Conservation (phyloP, 2,888 invertebrate genomes). For the Folsomia candida region DNA sequence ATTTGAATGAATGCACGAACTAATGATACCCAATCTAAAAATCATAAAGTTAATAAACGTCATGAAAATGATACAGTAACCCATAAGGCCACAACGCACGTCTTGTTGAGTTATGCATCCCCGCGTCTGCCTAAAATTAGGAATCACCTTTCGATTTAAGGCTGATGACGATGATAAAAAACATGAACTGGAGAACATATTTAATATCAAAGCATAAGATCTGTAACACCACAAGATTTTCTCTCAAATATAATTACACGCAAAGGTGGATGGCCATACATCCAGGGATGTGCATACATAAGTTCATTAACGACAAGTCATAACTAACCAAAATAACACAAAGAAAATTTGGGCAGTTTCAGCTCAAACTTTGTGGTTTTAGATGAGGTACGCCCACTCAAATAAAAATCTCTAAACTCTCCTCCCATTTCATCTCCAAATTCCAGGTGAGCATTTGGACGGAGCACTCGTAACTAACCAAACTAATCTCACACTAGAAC, state of each 20-base stretch:
- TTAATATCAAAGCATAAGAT: not conserved
- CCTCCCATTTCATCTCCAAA: conserved; percentile 42
- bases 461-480: not conserved
- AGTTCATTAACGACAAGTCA: conserved; percentile 5
- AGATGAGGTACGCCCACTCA: conserved; percentile 13
- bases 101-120: not conserved
- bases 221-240: not conserved
- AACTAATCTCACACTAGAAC: not conserved
- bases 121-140: not conserved
- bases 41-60: not conserved
- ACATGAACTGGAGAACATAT: too few species aligned
- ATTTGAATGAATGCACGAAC: not conserved
- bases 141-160: conserved; percentile 1
- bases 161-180: too few species aligned
- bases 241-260: too few species aligned
- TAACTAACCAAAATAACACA: not conserved
- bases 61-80: conserved; percentile 15
- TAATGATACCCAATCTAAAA: not conserved
- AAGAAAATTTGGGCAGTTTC: not conserved
- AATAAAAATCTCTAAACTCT: conserved; percentile 22
- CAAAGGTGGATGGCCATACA: not conserved
- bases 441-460: conserved; percentile 11
- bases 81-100: conserved; percentile 14
- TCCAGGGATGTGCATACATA: not conserved
- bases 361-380: conserved; percentile 5